Percentiles rank a stretch among this genome's conserved stretches.
phyloP scores from a whole-genome alignment of 2,113 vertebrate genomes.

The Saccopteryx bilineata region DNA sequence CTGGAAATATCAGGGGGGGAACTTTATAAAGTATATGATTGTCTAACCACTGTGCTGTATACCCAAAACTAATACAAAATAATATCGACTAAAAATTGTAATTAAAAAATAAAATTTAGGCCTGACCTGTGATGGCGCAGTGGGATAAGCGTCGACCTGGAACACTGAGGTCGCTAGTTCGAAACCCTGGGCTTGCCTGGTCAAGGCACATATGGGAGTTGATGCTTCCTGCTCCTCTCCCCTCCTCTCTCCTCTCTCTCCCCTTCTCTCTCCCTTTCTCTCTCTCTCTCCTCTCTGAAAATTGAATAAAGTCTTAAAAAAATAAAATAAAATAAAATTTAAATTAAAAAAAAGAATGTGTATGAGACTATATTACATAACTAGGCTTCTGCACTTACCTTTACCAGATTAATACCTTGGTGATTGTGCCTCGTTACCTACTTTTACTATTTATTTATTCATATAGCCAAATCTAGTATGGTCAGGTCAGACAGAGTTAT shows the following conservation, averaged over 20 bases:
- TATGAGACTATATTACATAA: not conserved
- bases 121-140: too few relatives aligned
- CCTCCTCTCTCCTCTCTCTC: too few relatives aligned
- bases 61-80: not conserved
- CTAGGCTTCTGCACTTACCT: not conserved
- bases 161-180: too few relatives aligned
- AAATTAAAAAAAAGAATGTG: not conserved
- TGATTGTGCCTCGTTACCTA: fast-evolving
- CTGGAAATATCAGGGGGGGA: not conserved
- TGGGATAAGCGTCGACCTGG: too few relatives aligned
- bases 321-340: not conserved
- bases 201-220: too few relatives aligned
- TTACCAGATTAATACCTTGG: not conserved
- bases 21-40: not conserved
- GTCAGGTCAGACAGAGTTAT: not conserved
- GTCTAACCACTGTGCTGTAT: not conserved
- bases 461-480: not conserved
- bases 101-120: not conserved
- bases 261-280: too few relatives aligned
- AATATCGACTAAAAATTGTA: not conserved
- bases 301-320: not conserved
- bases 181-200: too few relatives aligned
- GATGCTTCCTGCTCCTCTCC: too few relatives aligned
- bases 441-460: not conserved
- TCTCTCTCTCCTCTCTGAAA: too few relatives aligned